Conservation (phyloP, 64 coral and sea anemone species). For the Stichodactyla helianthus region DNA sequence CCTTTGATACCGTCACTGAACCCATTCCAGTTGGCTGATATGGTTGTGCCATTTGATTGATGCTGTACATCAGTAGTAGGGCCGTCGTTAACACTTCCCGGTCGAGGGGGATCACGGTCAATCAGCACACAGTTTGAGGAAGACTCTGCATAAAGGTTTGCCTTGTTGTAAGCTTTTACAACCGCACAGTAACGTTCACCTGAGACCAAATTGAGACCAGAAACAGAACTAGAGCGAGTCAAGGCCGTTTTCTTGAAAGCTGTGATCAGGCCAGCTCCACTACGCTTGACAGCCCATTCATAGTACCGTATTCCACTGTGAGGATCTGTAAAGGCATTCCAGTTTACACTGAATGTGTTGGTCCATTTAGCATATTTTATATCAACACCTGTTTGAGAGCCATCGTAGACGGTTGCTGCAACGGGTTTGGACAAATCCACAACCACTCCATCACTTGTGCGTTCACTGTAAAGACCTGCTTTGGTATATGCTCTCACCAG, state of each 20-base stretch:
- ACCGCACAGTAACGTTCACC: constrained; percentile 76
- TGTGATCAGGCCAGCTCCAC: constrained; percentile 49
- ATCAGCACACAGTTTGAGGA: constrained; percentile 76
- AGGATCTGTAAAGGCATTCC: constrained; percentile 64
- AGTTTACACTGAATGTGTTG: constrained; percentile 61
- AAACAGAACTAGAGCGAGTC: constrained; percentile 33
- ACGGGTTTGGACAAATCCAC: constrained; percentile 37
- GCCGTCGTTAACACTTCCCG: constrained; percentile 79
- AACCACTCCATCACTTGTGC: no score
- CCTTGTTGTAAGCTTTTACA: constrained; percentile 81
- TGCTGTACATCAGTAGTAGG: constrained; percentile 63
- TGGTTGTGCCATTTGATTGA: constrained; percentile 67
- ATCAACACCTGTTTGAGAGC: constrained; percentile 33
- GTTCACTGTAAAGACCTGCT: no score
- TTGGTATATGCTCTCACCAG: no score
- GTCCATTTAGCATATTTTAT: constrained; percentile 70
- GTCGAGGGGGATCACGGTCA: constrained; percentile 76
- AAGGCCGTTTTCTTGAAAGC: constrained; percentile 55
- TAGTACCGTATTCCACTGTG: constrained; percentile 73
- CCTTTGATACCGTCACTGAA: constrained; percentile 75
- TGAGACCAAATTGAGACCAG: constrained; percentile 64
- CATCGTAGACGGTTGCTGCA: constrained; percentile 56
- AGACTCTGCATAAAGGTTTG: constrained; percentile 54
- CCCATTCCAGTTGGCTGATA: constrained; percentile 91
- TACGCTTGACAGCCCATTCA: constrained; percentile 55